Evolutionary conservation across 2,888 invertebrate species (phyloP).

Genomic region (Pristionchus maxplancki): DNA sequence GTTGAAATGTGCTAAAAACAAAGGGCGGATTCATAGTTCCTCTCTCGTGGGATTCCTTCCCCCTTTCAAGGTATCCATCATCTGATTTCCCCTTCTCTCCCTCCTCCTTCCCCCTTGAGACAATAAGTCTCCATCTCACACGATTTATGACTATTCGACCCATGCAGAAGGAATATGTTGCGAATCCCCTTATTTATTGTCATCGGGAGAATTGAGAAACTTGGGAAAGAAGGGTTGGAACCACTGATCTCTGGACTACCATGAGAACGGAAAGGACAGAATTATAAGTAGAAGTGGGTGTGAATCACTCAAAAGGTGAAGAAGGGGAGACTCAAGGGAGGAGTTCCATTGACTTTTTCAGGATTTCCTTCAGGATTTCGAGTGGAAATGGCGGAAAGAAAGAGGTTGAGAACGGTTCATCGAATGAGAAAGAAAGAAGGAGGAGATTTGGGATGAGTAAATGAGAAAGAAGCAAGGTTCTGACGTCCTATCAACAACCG

Average conservation of each 20-base stretch:
- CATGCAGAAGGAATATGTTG: slow-evolving; percentile 3
- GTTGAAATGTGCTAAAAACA: neutral
- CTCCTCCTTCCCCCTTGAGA: neutral
- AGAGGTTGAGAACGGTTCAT: neutral
- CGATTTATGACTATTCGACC: neutral
- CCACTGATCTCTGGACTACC: neutral
- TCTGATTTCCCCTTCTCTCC: neutral
- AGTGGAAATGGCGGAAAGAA: neutral
- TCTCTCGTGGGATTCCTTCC: neutral
- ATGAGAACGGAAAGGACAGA: neutral
- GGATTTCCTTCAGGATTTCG: neutral
- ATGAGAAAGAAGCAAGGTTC: neutral
- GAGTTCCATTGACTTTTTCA: neutral
- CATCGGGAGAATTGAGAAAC: slow-evolving; percentile 11
- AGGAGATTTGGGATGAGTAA: neutral
- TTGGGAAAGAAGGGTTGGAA: neutral
- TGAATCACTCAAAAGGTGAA: slow-evolving; percentile 3
- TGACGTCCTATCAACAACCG: slow-evolving; percentile 17
- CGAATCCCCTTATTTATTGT: slow-evolving; percentile 21
- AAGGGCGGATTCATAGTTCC: neutral
- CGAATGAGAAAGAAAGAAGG: neutral
- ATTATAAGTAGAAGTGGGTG: slow-evolving; percentile 1
- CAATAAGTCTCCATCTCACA: slow-evolving; percentile 2
- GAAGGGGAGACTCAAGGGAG: neutral
- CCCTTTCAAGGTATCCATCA: slow-evolving; percentile 31